A percentile compares a stretch with the other conserved stretches of the same genome.
phyloP scores from a whole-genome alignment of 1,140 invertebrate genomes.

The Papilio machaon region DNA sequence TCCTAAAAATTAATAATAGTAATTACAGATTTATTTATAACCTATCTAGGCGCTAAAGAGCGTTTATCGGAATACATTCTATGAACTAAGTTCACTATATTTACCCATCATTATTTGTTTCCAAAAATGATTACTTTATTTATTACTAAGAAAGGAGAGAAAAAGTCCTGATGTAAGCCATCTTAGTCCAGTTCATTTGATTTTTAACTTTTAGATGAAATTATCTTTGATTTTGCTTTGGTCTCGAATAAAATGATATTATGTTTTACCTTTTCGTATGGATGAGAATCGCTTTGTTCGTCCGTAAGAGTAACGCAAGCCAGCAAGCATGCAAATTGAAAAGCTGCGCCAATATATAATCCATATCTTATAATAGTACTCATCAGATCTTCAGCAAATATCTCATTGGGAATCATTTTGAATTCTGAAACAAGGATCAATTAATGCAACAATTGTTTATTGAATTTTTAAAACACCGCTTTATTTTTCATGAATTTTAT shows the following conservation, averaged over 20 bases:
- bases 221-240: not conserved
- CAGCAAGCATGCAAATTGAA: conserved; percentile 86
- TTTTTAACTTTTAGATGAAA: not conserved
- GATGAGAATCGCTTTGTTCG: conserved; percentile 69
- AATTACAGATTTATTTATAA: too few species aligned
- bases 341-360: conserved; percentile 86
- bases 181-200: not conserved
- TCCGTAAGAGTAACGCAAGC: conserved; percentile 84
- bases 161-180: not conserved
- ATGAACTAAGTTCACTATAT: too few species aligned
- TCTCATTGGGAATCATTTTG: conserved; percentile 75
- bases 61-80: too few species aligned
- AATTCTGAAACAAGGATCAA: conserved; percentile 32
- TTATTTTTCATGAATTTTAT: not conserved
- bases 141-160: too few species aligned
- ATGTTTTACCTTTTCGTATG: conserved; percentile 69
- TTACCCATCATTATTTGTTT: too few species aligned
- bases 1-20: too few species aligned
- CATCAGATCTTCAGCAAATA: conserved; percentile 83
- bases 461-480: not conserved
- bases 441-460: not conserved
- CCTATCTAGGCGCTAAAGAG: too few species aligned
- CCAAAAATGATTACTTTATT: too few species aligned
- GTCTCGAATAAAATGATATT: not conserved
- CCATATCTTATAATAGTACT: conserved; percentile 86